Evolutionary conservation across 2,888 invertebrate genomes (phyloP).

Genomic region (Cataglyphis livida): DNA sequence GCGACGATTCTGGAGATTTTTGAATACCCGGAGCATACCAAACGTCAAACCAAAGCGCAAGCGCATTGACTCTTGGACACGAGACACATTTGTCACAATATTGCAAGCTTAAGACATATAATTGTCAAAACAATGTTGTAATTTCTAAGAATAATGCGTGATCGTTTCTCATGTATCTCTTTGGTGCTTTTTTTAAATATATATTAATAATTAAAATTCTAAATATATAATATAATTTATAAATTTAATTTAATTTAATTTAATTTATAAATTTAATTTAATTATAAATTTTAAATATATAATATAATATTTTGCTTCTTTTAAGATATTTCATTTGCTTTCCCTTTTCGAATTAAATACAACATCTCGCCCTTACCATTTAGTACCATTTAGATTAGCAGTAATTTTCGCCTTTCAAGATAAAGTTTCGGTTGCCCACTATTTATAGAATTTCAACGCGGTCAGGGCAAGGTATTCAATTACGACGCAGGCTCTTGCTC

Average conservation of each 20-base stretch:
- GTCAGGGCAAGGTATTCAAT: conserved; percentile 53
- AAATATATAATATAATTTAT: too few species aligned
- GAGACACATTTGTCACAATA: neutral
- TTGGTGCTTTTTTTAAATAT: neutral
- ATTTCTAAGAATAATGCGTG: neutral
- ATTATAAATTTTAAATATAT: too few species aligned
- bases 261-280: too few species aligned
- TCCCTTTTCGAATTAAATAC: neutral
- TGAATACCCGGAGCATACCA: neutral
- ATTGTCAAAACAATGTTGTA: neutral
- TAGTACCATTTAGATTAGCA: neutral
- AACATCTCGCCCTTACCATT: neutral
- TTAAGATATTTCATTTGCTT: neutral
- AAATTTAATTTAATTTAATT: too few species aligned
- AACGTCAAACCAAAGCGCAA: neutral
- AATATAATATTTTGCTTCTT: neutral
- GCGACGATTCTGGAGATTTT: conserved; percentile 58
- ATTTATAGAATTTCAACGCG: conserved; percentile 46
- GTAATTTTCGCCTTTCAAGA: neutral
- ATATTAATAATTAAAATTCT: too few species aligned
- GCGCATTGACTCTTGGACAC: neutral
- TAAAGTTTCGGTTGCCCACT: conserved; percentile 16
- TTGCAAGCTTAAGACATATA: neutral
- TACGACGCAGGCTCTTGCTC: conserved; percentile 34
- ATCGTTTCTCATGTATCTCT: too few species aligned